Evolutionary conservation across 2,797 vertebrate genomes (phyloP).

Genomic region (Sebastes steindachneri): DNA sequence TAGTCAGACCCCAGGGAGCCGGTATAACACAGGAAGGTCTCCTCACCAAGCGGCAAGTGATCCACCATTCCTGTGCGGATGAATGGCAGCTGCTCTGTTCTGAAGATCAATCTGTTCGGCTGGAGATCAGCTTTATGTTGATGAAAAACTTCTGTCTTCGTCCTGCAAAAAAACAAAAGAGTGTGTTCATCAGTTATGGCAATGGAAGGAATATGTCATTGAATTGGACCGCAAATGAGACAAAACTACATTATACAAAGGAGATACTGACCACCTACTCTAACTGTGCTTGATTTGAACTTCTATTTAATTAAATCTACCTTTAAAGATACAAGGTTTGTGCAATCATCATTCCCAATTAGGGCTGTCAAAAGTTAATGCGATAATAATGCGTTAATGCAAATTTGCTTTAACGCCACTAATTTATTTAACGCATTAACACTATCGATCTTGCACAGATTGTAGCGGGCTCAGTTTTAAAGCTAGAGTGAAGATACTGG

Average conservation of each 20-base stretch:
- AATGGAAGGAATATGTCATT: background rate
- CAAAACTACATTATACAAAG: background rate
- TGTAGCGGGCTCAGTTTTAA: too few species aligned
- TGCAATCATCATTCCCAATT: background rate
- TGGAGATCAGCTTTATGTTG: slow-evolving; percentile 2
- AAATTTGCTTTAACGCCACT: too few species aligned
- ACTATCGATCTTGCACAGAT: too few species aligned
- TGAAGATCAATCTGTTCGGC: slow-evolving; percentile 35
- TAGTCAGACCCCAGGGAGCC: slow-evolving; percentile 60
- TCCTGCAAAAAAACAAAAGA: slow-evolving; percentile 57
- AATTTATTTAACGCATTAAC: too few species aligned
- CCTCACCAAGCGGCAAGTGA: slow-evolving; percentile 92
- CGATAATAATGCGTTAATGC: too few species aligned
- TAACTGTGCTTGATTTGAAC: background rate
- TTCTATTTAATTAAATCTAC: background rate
- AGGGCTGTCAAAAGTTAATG: too few species aligned
- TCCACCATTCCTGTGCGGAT: slow-evolving; percentile 91
- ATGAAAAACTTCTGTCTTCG: slow-evolving; percentile 31
- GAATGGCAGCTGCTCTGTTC: slow-evolving; percentile 53
- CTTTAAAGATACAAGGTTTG: background rate
- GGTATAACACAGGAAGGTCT: slow-evolving; percentile 87
- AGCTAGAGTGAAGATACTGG: too few species aligned
- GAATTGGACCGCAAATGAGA: background rate
- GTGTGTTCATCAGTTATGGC: background rate
- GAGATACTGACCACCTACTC: background rate